Evolutionary conservation across 2,113 vertebrate species (phyloP).

Genomic region (Thamnophis sirtalis): DNA sequence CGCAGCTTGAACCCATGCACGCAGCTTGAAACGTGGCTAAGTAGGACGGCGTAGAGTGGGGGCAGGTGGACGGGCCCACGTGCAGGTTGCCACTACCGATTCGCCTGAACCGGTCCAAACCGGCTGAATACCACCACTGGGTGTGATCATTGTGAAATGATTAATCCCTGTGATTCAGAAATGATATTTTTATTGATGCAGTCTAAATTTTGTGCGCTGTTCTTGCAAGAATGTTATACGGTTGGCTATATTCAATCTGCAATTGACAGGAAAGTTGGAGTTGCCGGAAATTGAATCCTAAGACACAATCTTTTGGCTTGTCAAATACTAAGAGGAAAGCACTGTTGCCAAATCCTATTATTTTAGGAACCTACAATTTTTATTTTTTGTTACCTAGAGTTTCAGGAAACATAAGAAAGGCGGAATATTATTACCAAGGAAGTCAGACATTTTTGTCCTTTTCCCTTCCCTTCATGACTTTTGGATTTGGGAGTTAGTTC

Average conservation of each 20-base stretch:
- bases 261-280: not conserved
- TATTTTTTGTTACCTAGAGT: not conserved
- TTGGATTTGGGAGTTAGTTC: not conserved
- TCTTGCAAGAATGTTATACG: not conserved
- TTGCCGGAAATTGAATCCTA: not conserved
- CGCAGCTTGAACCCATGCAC: no score
- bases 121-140: no score
- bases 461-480: not conserved
- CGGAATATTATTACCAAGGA: not conserved
- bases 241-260: not conserved
- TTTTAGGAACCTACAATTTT: not conserved
- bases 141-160: not conserved
- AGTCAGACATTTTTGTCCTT: not conserved
- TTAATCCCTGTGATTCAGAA: not conserved
- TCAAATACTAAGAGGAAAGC: not conserved
- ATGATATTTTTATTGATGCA: not conserved
- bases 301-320: not conserved
- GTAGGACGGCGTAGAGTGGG: no score
- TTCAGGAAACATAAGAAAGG: not conserved
- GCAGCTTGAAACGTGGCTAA: no score
- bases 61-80: no score
- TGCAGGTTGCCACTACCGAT: no score
- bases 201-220: not conserved
- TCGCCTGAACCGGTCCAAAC: no score
- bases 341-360: not conserved